Percentiles rank a stretch among this genome's conserved stretches.
phyloP scores from a whole-genome alignment of 2,888 invertebrate genomes.

The Tryphoninae sp. region DNA sequence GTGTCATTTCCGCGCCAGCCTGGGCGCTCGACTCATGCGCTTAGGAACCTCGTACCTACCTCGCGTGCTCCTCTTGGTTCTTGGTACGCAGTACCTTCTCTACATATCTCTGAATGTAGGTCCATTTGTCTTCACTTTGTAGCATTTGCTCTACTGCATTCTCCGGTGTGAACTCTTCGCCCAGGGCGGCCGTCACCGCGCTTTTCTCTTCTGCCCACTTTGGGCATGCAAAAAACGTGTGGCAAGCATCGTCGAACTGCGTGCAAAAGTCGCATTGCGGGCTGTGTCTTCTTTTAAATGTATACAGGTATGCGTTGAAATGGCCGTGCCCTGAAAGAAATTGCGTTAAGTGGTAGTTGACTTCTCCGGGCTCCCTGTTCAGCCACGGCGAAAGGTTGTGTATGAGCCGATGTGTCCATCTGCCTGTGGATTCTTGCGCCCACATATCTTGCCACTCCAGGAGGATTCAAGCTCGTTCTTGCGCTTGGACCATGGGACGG shows the following conservation, averaged over 20 bases:
- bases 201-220: constrained; percentile 10
- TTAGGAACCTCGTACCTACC: constrained; percentile 1
- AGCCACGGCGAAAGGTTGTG: constrained; percentile 1
- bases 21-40: not conserved
- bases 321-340: constrained; percentile 19
- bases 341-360: constrained; percentile 12
- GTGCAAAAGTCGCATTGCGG: constrained; percentile 6
- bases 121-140: constrained; percentile 1
- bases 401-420: constrained; percentile 16
- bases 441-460: not conserved
- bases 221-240: constrained; percentile 8
- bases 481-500: constrained; percentile 16
- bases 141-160: constrained; percentile 14
- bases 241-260: constrained; percentile 4
- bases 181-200: not conserved
- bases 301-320: constrained; percentile 18
- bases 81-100: constrained; percentile 8
- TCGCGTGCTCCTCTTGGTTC: constrained; percentile 8
- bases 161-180: not conserved
- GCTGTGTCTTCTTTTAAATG: constrained; percentile 1
- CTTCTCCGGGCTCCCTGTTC: constrained; percentile 6
- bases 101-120: not conserved
- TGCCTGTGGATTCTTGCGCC: not conserved
- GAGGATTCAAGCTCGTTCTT: not conserved
- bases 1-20: constrained; percentile 7